Percentiles rank a stretch among this genome's conserved stretches.
Evolutionary conservation across 1,140 invertebrate genomes (phyloP).

Genomic region (Diabrotica virgifera): DNA sequence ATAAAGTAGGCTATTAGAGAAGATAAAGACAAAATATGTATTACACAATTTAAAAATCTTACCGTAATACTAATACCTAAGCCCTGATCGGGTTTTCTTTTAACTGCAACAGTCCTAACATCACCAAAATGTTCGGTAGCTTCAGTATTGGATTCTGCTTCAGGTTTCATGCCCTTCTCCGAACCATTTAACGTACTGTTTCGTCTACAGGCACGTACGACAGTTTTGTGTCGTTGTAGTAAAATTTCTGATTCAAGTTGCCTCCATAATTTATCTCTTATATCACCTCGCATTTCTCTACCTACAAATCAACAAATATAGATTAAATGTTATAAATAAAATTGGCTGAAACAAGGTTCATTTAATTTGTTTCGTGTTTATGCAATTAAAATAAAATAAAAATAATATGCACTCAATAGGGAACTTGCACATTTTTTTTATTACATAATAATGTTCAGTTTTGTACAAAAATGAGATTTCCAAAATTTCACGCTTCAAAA

Average conservation of each 20-base stretch:
- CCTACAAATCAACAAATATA: conserved; percentile 44
- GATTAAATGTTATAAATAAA: too few species aligned
- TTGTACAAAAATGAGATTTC: too few species aligned
- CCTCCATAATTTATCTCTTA: conserved; percentile 77
- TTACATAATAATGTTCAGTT: too few species aligned
- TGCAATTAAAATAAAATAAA: too few species aligned
- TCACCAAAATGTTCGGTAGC: conserved; percentile 48
- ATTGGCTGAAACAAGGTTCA: too few species aligned
- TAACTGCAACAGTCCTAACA: conserved; percentile 58
- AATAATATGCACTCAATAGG: too few species aligned
- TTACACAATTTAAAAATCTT: conserved; percentile 34
- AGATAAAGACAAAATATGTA: too few species aligned
- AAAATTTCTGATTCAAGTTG: conserved; percentile 84
- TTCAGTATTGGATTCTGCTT: conserved; percentile 32
- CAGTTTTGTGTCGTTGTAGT: conserved; percentile 79
- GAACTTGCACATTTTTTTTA: too few species aligned
- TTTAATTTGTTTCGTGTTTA: too few species aligned
- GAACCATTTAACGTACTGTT: conserved; percentile 45
- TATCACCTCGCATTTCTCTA: conserved; percentile 69
- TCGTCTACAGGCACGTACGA: conserved; percentile 59
- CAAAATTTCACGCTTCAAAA: too few species aligned
- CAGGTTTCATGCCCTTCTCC: conserved; percentile 34
- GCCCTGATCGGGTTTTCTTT: conserved; percentile 67
- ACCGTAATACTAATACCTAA: conserved; percentile 81
- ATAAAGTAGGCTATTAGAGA: too few species aligned